These are phyloP conservation scores for Nemoura dubitans DNA, from an alignment of 2,888 invertebrate genomes.

Conservation along the genomic window DNA sequence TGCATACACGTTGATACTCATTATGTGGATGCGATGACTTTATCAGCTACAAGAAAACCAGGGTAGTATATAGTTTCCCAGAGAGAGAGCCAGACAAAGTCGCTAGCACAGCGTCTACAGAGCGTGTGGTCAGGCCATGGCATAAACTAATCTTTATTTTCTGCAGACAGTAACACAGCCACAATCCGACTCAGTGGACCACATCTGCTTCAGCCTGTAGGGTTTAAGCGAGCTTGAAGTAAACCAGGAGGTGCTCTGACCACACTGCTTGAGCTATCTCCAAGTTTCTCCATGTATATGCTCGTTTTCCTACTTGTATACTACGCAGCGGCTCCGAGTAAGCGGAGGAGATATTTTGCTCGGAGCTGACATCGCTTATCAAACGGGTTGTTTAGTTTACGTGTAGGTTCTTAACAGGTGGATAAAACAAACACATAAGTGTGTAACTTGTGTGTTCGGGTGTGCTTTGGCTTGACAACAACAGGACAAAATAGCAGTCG, in stretches of 20 bases:
- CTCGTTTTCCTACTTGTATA: not conserved
- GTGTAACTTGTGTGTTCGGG: no score
- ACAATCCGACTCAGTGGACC: conserved; percentile 24
- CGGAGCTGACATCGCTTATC: not conserved
- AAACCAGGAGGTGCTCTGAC: not conserved
- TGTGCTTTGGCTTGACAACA: not conserved
- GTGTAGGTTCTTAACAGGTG: not conserved
- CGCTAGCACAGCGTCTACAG: not conserved
- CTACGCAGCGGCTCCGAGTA: not conserved
- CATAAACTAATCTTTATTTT: conserved; percentile 7
- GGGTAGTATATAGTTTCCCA: not conserved
- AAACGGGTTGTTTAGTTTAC: not conserved
- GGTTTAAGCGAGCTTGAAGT: conserved; percentile 1
- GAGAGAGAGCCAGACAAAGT: not conserved
- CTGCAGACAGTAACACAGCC: conserved; percentile 13
- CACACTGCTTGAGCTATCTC: conserved; percentile 7
- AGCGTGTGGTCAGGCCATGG: not conserved
- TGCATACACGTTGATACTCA: not conserved
- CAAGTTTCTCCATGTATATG: not conserved
- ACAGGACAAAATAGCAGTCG: not conserved
- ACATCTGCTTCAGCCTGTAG: conserved; percentile 9
- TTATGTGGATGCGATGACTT: not conserved
- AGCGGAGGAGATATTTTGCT: not conserved
- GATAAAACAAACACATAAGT: not conserved
- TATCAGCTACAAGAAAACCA: not conserved